Percentiles rank a stretch among this genome's conserved stretches.
phyloP scores from a whole-genome alignment of 2,888 invertebrate species.

The Stenotaenia linearis region DNA sequence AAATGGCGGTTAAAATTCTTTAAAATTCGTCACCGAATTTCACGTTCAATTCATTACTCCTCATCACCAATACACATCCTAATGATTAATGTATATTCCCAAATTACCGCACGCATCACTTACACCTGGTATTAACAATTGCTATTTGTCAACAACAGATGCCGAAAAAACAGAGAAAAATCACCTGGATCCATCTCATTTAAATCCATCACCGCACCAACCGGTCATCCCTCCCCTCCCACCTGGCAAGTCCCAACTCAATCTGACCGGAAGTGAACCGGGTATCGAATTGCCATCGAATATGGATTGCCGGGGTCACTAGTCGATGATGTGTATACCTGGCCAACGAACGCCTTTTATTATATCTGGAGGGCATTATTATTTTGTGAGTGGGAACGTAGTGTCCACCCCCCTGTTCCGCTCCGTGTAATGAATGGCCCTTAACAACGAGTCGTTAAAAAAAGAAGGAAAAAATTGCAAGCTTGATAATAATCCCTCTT shows the following conservation, averaged over 20 bases:
- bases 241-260: background rate
- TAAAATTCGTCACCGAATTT: too few species aligned
- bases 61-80: too few species aligned
- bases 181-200: background rate
- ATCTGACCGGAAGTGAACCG: background rate
- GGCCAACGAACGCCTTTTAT: background rate
- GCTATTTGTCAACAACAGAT: background rate
- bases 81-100: too few species aligned
- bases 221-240: too few species aligned
- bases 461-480: background rate
- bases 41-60: too few species aligned
- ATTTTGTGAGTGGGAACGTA: background rate
- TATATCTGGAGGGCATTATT: background rate
- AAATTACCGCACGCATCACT: too few species aligned
- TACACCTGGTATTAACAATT: background rate
- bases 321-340: background rate
- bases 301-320: background rate
- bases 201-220: background rate
- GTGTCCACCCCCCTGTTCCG: background rate
- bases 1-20: too few species aligned
- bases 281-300: background rate
- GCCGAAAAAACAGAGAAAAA: background rate
- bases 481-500: background rate
- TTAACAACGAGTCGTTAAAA: background rate
- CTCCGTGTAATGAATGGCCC: background rate